phyloP scores from a whole-genome alignment of 1,140 invertebrate genomes.

The Caerostris extrusa region DNA sequence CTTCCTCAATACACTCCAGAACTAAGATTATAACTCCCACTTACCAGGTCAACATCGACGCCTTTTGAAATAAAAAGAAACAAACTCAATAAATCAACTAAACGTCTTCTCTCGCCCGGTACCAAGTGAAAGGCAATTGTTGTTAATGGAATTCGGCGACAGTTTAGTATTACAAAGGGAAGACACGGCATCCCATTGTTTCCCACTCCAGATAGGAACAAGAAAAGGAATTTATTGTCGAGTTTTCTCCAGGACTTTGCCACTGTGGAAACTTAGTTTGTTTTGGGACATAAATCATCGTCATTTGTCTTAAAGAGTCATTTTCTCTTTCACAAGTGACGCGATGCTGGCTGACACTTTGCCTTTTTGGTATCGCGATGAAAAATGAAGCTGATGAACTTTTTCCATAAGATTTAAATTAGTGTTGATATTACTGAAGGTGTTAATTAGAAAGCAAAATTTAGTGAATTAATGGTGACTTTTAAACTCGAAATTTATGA shows the following conservation, averaged over 20 bases:
- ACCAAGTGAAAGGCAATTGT: slow-evolving; percentile 63
- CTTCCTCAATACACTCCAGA: not conserved
- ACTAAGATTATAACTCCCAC: not conserved
- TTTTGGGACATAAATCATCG: slow-evolving; percentile 45
- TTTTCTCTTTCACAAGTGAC: slow-evolving; percentile 25
- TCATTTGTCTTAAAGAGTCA: slow-evolving; percentile 43
- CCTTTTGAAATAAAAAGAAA: slow-evolving; percentile 50
- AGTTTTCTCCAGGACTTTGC: slow-evolving; percentile 28
- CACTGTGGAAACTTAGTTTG: slow-evolving; percentile 41
- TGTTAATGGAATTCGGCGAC: slow-evolving; percentile 63
- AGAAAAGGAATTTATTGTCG: slow-evolving; percentile 53
- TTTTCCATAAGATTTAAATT: too few species aligned
- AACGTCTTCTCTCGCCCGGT: not conserved
- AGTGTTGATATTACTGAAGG: too few species aligned
- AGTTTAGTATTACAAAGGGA: slow-evolving; percentile 53
- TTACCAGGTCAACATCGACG: not conserved
- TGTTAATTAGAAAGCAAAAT: too few species aligned
- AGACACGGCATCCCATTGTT: slow-evolving; percentile 54
- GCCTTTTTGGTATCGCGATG: not conserved
- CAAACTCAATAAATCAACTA: slow-evolving; percentile 65
- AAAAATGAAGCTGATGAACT: not conserved
- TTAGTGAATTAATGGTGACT: too few species aligned
- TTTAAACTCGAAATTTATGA: too few species aligned
- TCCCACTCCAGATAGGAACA: not conserved
- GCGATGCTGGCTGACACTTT: not conserved